These are phyloP conservation scores for Pelmatolapia mariae DNA, from an alignment of 2,113 vertebrate genomes.

Conservation along the genomic window DNA sequence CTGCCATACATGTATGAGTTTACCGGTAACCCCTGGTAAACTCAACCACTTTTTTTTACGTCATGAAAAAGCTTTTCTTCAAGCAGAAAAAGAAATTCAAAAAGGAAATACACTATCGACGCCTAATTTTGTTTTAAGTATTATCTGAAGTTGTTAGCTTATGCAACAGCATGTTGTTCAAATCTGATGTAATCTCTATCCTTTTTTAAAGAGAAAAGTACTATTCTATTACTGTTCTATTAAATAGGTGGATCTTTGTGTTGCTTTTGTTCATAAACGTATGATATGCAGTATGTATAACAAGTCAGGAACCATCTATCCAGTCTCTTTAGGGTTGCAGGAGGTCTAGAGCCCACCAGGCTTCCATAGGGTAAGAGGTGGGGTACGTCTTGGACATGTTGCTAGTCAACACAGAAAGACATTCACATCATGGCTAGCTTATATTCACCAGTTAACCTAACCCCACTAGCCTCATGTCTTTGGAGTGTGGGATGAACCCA, in stretches of 20 bases:
- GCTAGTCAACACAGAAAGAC: neutral
- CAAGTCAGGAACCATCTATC: neutral
- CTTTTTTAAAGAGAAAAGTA: neutral
- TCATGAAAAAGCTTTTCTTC: neutral
- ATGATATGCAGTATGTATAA: neutral
- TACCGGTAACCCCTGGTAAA: fast-evolving
- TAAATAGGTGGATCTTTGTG: neutral
- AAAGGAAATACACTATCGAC: neutral
- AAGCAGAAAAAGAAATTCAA: neutral
- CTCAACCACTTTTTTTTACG: fast-evolving
- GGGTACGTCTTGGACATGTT: fast-evolving
- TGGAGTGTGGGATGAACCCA: neutral
- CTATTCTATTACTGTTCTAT: fast-evolving
- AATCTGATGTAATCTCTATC: too few relatives aligned
- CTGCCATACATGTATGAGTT: neutral
- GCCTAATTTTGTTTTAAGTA: neutral
- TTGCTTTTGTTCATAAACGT: neutral
- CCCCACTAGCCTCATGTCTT: neutral
- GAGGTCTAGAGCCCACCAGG: neutral
- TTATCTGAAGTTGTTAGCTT: neutral
- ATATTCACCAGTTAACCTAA: neutral
- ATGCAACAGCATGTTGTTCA: neutral
- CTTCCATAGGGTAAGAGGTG: neutral
- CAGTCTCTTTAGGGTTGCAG: neutral
- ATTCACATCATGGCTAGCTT: neutral